Conservation (phyloP, 2,113 vertebrate genomes). For the Alligator mississippiensis region DNA sequence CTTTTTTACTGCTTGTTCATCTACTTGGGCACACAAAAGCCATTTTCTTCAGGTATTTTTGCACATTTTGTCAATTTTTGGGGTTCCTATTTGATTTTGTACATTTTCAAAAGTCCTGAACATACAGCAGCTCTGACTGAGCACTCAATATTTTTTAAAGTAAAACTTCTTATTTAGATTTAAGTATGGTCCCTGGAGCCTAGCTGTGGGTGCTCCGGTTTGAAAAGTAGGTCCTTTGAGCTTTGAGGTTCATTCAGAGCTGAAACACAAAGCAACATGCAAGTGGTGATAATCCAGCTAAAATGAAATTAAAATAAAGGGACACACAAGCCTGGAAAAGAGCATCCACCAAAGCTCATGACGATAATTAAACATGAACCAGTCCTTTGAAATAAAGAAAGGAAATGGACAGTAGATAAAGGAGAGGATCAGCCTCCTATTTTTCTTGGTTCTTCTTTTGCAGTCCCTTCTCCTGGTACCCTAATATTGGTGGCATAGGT, state of each 20-base stretch:
- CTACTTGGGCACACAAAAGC: not conserved
- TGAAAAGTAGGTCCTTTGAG: not conserved
- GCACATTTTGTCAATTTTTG: not conserved
- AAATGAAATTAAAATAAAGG: not conserved
- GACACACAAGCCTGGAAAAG: not conserved
- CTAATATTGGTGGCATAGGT: not conserved
- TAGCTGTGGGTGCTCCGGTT: not conserved
- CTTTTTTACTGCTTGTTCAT: not conserved
- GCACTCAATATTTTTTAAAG: not conserved
- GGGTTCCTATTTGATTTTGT: not conserved
- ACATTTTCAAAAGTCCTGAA: not conserved
- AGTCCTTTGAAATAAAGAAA: conserved; percentile 8
- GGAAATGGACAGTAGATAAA: not conserved
- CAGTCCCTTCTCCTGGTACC: not conserved
- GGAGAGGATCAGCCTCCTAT: not conserved
- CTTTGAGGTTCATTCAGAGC: not conserved
- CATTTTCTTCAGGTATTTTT: not conserved
- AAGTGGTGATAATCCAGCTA: not conserved
- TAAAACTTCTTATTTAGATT: not conserved
- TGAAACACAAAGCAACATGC: not conserved
- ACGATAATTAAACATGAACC: not conserved
- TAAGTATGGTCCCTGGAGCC: not conserved
- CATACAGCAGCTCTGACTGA: not conserved
- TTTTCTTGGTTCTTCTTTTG: not conserved
- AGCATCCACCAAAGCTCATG: not conserved